Percentiles rank a stretch among this genome's conserved stretches.
Evolutionary conservation across 1,140 invertebrate genomes (phyloP).

Genomic region (Drosophila takahashii): DNA sequence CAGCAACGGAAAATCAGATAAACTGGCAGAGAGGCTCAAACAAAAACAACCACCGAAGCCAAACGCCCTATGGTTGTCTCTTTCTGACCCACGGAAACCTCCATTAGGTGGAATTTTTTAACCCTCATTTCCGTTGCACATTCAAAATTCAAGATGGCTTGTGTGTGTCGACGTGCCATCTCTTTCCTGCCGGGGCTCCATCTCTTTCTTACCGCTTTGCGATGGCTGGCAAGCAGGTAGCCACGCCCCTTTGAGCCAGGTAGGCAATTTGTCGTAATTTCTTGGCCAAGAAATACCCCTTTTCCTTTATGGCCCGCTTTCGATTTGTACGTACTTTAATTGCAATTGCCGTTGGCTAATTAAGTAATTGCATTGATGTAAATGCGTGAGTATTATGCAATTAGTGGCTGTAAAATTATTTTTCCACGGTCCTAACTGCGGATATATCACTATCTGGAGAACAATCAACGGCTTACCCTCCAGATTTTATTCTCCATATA

Average conservation of each 20-base stretch:
- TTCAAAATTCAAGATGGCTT: constrained; percentile 77
- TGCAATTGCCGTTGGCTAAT: constrained; percentile 76
- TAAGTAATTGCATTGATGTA: constrained; percentile 70
- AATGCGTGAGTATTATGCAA: constrained; percentile 70
- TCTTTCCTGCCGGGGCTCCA: constrained; percentile 2
- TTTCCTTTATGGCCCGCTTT: constrained; percentile 67
- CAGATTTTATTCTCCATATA: constrained; percentile 50
- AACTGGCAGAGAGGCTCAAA: constrained; percentile 19
- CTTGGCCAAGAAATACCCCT: constrained; percentile 37
- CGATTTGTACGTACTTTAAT: constrained; percentile 73
- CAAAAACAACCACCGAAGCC: constrained; percentile 27
- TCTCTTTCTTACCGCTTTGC: constrained; percentile 15
- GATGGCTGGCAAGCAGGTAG: constrained; percentile 52
- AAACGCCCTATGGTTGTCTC: constrained; percentile 36
- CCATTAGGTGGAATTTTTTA: constrained; percentile 34
- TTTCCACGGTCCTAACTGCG: constrained; percentile 53
- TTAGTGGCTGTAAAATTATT: constrained; percentile 73
- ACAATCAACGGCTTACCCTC: constrained; percentile 61
- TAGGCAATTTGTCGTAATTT: constrained; percentile 50
- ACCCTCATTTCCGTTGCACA: constrained; percentile 73
- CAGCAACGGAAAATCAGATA: constrained; percentile 42
- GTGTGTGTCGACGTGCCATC: constrained; percentile 41
- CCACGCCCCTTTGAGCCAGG: constrained; percentile 51
- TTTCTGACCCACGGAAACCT: constrained; percentile 21
- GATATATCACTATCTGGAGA: constrained; percentile 27